These are phyloP conservation scores for Lathamus discolor DNA, from an alignment of 2,113 vertebrate species.

Conservation along the genomic window DNA sequence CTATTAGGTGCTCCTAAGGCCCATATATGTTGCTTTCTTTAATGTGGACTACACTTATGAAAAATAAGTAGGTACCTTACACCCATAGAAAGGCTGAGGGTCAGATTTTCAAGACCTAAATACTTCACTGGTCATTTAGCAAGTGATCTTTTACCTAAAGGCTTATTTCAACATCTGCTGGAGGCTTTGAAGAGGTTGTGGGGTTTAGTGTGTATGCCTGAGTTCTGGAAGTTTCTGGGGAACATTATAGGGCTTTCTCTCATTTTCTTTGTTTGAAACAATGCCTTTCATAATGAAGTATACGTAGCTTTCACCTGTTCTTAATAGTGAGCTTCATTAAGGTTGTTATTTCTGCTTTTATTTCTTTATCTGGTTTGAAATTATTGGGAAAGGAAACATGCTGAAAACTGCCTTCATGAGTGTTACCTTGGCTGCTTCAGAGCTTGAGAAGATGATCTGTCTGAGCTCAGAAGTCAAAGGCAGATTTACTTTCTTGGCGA, in stretches of 20 bases:
- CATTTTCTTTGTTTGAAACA: background rate
- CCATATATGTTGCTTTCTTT: background rate
- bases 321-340: background rate
- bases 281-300: background rate
- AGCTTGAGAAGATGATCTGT: background rate
- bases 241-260: background rate
- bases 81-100: background rate
- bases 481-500: background rate
- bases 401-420: background rate
- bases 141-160: background rate
- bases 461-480: background rate
- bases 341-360: background rate
- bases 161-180: background rate
- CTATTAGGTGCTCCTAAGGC: no score
- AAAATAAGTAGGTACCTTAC: background rate
- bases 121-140: background rate
- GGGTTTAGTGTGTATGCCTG: background rate
- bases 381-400: background rate
- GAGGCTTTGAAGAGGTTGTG: background rate
- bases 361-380: background rate
- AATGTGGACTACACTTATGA: background rate
- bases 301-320: background rate
- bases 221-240: background rate
- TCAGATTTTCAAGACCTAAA: background rate
- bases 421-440: background rate